Percentiles rank a stretch among this genome's conserved stretches.
Evolutionary conservation across 1,140 invertebrate species (phyloP).

Genomic region (Caerostris darwini): DNA sequence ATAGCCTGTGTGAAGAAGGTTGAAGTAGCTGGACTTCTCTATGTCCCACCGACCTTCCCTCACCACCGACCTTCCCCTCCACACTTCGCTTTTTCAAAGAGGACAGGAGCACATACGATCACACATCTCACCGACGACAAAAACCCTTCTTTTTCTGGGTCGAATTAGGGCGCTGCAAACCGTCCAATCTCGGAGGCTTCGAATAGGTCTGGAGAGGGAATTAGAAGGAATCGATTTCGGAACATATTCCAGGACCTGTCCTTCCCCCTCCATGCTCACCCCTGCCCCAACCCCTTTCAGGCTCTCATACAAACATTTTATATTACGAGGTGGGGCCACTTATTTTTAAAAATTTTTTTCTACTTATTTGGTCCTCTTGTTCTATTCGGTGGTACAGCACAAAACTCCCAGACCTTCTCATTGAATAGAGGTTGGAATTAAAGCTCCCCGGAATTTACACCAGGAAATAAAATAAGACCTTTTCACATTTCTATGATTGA

Average conservation of each 20-base stretch:
- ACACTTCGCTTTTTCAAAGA: background rate
- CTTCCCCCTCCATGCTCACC: background rate
- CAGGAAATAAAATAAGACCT: too few species aligned
- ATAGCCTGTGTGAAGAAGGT: constrained; percentile 18
- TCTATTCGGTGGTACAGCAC: background rate
- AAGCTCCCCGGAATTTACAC: too few species aligned
- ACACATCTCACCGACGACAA: constrained; percentile 21
- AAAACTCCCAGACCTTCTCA: background rate
- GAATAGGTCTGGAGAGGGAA: constrained; percentile 71
- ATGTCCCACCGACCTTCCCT: background rate
- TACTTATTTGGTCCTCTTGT: background rate
- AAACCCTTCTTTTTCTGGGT: constrained; percentile 45
- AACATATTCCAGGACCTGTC: constrained; percentile 22
- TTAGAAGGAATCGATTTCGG: constrained; percentile 75
- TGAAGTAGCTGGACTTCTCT: constrained; percentile 40
- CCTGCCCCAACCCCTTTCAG: background rate
- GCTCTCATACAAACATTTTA: constrained; percentile 49
- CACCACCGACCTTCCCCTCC: background rate
- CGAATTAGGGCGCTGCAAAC: constrained; percentile 69
- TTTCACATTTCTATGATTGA: too few species aligned
- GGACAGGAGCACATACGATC: background rate
- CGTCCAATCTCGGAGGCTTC: constrained; percentile 71
- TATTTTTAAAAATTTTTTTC: background rate
- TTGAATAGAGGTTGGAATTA: too few species aligned
- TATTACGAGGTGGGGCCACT: constrained; percentile 49